Percentiles rank a stretch among this genome's conserved stretches.
These are phyloP conservation scores for Pristiophorus japonicus DNA, from an alignment of 2,113 vertebrate species.

Conservation along the genomic window DNA sequence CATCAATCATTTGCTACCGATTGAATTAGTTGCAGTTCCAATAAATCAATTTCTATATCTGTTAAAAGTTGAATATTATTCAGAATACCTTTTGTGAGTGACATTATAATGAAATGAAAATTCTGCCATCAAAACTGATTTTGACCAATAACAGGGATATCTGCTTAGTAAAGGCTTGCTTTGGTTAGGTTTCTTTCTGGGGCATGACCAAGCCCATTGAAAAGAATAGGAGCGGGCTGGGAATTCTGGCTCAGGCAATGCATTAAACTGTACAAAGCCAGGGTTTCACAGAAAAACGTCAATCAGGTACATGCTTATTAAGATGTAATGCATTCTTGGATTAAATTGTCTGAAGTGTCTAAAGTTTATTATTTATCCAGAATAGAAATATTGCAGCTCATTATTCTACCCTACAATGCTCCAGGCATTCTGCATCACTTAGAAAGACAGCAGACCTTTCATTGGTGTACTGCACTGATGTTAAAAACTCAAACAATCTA, in stretches of 20 bases:
- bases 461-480: slow-evolving; percentile 16
- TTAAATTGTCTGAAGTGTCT: slow-evolving; percentile 30
- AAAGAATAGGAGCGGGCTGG: neutral
- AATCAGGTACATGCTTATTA: neutral
- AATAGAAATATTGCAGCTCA: slow-evolving; percentile 22
- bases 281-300: neutral
- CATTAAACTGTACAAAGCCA: neutral
- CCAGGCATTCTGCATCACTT: slow-evolving; percentile 29
- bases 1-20: slow-evolving; percentile 26
- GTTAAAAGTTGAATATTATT: neutral
- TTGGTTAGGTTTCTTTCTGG: neutral
- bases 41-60: neutral
- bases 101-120: neutral
- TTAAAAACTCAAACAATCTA: slow-evolving; percentile 34
- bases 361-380: slow-evolving; percentile 36
- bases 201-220: neutral
- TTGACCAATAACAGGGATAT: neutral
- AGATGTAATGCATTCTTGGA: slow-evolving; percentile 11
- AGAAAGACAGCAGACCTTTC: slow-evolving; percentile 6
- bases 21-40: neutral
- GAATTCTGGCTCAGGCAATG: neutral
- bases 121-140: neutral
- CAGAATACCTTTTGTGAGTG: slow-evolving; percentile 9
- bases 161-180: neutral
- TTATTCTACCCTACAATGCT: slow-evolving; percentile 19